Evolutionary conservation across 2,888 invertebrate species (phyloP).

Genomic region (Ariolimax columbianus): DNA sequence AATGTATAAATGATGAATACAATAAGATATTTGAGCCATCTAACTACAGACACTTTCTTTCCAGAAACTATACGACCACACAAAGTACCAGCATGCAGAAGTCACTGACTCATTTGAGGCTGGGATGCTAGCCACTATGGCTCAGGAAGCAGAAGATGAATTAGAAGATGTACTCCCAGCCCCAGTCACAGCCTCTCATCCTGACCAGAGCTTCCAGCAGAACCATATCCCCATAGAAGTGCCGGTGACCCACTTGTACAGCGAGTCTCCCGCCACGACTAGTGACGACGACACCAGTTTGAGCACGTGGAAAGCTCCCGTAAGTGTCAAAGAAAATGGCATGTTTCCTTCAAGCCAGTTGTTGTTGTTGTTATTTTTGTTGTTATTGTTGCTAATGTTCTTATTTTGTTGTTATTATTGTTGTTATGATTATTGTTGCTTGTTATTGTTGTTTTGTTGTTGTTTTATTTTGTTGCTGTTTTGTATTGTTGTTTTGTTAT

Average conservation of each 20-base stretch:
- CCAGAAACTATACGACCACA: constrained; percentile 71
- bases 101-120: constrained; percentile 75
- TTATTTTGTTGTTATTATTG: no score
- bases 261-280: constrained; percentile 70
- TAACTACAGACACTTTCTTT: not conserved
- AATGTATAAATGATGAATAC: no score
- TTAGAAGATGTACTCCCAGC: constrained; percentile 59
- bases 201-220: constrained; percentile 21
- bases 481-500: no score
- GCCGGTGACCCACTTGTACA: constrained; percentile 58
- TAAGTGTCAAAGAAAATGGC: constrained; percentile 52
- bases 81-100: constrained; percentile 72
- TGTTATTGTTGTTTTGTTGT: no score
- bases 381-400: no score
- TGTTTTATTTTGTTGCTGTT: no score
- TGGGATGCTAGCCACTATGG: constrained; percentile 74
- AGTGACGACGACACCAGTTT: constrained; percentile 75
- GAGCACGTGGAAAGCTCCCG: constrained; percentile 74
- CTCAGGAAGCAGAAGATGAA: constrained; percentile 69
- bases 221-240: constrained; percentile 22
- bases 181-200: constrained; percentile 50
- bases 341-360: no score
- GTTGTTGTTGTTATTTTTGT: no score
- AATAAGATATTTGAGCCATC: not conserved
- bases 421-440: no score